Evolutionary conservation across 2,113 vertebrate species (phyloP), one percentile per base, ranked within the genome.

Genomic region (Syngnathus typhle): DNA sequence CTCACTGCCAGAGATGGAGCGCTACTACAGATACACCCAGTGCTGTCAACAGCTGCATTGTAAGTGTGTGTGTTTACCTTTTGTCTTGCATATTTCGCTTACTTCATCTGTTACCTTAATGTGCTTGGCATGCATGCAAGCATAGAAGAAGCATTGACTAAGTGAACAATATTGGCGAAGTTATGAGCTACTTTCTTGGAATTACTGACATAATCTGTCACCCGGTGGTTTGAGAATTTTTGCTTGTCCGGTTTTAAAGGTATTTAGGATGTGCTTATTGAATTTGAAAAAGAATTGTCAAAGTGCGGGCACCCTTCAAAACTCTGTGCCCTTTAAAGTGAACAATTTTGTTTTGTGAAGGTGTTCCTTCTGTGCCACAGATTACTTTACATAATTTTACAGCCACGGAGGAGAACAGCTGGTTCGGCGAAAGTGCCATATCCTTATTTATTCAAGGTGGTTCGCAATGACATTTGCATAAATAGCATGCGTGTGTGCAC

Each of bases 1-100:
- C 77, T 69, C 87, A 1, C 67, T 86, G 80, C 70, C 81, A 54
- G 90, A 92, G 82, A 88, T 91, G 85, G 55, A 79, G 85, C 88
- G 89, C 64, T 92, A 82, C 84, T 87, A 89, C 83, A 84, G 71
- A 71, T 90, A 86, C 69, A 70, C 27, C 37, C 46, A 70, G 70
- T 72, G 85, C 82, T 92, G 88, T 67, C 77, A 85, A 21, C 84
- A 60, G 68, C 88, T 92, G 61, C 73, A 70, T 0, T 36, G 91
- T 92, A 79, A 91, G 90, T 90, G 23, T 56, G 0, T 9, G 66
- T 66, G 36, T 41, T 7, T n/a, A 13, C 1, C 19, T 64, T 18
- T 27, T 46, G 62, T 64, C 19, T 52, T 23, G n/a, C n/a, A n/a
- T n/a, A 36, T 51, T 64, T 46, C 7, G 6, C 32, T 10, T 51